Evolutionary conservation across 1,140 invertebrate species (phyloP).

Genomic region (Aphis craccivora): DNA sequence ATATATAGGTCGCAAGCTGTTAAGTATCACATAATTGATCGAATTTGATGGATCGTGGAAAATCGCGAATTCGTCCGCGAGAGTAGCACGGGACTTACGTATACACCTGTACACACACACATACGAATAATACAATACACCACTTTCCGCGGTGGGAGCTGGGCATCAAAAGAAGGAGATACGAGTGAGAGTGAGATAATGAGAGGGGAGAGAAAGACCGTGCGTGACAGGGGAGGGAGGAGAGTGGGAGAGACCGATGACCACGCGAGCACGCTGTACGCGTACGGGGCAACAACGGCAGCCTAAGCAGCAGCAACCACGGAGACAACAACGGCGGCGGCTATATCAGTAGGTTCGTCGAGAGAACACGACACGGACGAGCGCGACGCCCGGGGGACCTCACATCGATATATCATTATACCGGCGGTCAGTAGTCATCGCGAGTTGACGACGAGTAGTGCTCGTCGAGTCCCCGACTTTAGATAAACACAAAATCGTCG

Average conservation of each 20-base stretch:
- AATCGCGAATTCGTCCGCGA: background rate
- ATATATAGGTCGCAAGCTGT: background rate
- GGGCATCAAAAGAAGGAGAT: background rate
- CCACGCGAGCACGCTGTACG: background rate
- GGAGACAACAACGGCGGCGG: background rate
- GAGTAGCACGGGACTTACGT: background rate
- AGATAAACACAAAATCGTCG: background rate
- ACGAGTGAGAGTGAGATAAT: background rate
- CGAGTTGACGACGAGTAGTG: slow-evolving; percentile 28
- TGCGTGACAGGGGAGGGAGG: background rate
- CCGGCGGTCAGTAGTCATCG: slow-evolving; percentile 45
- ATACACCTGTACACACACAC: background rate
- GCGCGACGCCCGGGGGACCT: slow-evolving; percentile 43
- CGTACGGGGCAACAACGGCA: background rate
- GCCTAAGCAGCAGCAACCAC: background rate
- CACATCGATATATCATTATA: background rate
- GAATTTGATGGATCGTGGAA: background rate
- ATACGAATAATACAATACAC: background rate
- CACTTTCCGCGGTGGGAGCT: background rate
- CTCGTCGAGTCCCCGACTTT: background rate
- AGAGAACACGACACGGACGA: slow-evolving; percentile 19
- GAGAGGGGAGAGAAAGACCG: background rate
- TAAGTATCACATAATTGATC: background rate
- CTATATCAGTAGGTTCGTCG: slow-evolving; percentile 35
- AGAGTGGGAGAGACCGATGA: slow-evolving; percentile 31